These are phyloP conservation scores for Miniopterus natalensis DNA, from an alignment of 2,113 vertebrate genomes.

Conservation along the genomic window DNA sequence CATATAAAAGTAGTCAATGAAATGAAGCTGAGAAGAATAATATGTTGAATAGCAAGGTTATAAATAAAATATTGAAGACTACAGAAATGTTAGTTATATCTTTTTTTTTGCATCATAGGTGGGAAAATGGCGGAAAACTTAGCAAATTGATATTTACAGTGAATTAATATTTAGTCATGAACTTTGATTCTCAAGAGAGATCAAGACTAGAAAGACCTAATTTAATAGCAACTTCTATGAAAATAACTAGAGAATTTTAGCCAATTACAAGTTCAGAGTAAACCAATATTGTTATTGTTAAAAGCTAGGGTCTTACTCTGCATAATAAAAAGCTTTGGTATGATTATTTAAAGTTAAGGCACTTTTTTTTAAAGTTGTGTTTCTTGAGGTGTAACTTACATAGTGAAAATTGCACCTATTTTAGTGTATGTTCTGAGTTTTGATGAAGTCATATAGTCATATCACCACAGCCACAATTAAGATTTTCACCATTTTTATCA, in stretches of 20 bases:
- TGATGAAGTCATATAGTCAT: not conserved
- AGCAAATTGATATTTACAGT: not conserved
- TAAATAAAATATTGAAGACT: not conserved
- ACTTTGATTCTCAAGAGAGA: not conserved
- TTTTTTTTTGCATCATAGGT: not conserved
- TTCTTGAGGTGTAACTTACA: not conserved
- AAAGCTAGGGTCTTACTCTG: not conserved
- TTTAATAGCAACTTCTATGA: not conserved
- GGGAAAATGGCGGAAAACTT: not conserved
- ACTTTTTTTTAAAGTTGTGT: not conserved
- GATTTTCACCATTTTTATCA: not conserved
- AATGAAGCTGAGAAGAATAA: not conserved
- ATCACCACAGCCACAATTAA: not conserved
- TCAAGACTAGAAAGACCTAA: not conserved
- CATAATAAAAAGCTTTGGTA: not conserved
- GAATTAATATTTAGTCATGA: not conserved
- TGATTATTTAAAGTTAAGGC: slow-evolving; percentile 6
- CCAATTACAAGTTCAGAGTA: not conserved
- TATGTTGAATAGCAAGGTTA: not conserved
- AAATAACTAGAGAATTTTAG: not conserved
- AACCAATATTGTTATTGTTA: not conserved
- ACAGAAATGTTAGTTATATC: not conserved
- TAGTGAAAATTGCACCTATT: not conserved
- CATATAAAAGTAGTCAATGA: not conserved
- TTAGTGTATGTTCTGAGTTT: not conserved